phyloP scores from a whole-genome alignment of 2,888 invertebrate genomes.

The Oegoconia quadripuncta region DNA sequence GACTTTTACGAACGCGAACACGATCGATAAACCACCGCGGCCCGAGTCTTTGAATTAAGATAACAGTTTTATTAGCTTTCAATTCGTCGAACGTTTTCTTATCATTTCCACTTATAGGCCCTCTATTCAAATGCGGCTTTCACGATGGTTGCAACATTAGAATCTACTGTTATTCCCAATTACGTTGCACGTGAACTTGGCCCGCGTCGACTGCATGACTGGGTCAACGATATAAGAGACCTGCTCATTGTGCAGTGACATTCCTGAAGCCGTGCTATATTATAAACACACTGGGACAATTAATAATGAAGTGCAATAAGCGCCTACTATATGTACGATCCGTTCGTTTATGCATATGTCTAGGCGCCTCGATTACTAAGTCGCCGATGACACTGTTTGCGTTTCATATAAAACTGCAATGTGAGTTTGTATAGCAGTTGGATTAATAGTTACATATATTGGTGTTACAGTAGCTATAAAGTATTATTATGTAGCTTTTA shows the following conservation, averaged over 20 bases:
- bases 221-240: conserved; percentile 44
- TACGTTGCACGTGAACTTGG: conserved; percentile 59
- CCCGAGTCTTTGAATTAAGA: conserved; percentile 59
- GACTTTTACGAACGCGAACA: conserved; percentile 41
- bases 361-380: conserved; percentile 14
- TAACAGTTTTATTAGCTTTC: conserved; percentile 64
- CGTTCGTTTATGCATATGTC: conserved; percentile 5
- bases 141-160: conserved; percentile 47
- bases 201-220: conserved; percentile 37
- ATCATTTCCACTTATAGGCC: conserved; percentile 44
- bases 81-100: conserved; percentile 50
- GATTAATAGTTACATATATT: too few relatives aligned
- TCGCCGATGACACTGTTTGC: conserved; percentile 26
- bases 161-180: conserved; percentile 32
- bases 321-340: conserved; percentile 12
- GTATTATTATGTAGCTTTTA: too few relatives aligned
- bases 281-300: conserved; percentile 32
- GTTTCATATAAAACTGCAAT: conserved; percentile 30
- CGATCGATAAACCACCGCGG: conserved; percentile 46
- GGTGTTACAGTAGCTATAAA: too few relatives aligned
- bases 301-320: conserved; percentile 33
- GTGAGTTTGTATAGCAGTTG: too few relatives aligned
- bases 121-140: conserved; percentile 39
- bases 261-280: conserved; percentile 28
- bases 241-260: conserved; percentile 30